A percentile compares a stretch with the other conserved stretches of the same genome.
phyloP scores from a whole-genome alignment of 1,140 invertebrate species.

The Lepidostoma basale region DNA sequence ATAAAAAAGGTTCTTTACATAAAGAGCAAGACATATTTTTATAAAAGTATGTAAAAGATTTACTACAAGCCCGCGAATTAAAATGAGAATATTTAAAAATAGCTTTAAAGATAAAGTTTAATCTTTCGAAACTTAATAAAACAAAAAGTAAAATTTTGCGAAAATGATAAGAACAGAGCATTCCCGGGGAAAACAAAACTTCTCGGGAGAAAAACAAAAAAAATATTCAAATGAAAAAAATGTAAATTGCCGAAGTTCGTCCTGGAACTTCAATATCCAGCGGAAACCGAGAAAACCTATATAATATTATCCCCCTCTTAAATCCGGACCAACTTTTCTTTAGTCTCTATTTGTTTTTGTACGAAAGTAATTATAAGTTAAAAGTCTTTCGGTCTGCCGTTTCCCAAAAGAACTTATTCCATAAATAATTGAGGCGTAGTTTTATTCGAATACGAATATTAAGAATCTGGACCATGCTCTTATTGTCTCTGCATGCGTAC shows the following conservation, averaged over 20 bases:
- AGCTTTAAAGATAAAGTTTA: neutral
- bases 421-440: constrained; percentile 39
- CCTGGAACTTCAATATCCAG: constrained; percentile 17
- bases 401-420: constrained; percentile 39
- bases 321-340: constrained; percentile 37
- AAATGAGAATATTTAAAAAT: neutral
- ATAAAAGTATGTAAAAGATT: too few species aligned
- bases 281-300: constrained; percentile 28
- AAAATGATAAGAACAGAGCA: constrained; percentile 3
- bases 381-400: constrained; percentile 32
- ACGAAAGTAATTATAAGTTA: constrained; percentile 45
- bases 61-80: too few species aligned
- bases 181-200: constrained; percentile 5
- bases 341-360: constrained; percentile 43
- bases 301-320: constrained; percentile 40
- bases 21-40: too few species aligned
- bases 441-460: too few species aligned
- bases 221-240: neutral
- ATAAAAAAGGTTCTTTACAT: too few species aligned
- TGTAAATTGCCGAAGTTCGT: constrained; percentile 18
- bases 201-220: constrained; percentile 1
- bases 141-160: neutral
- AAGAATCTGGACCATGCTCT: too few species aligned
- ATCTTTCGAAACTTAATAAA: neutral
- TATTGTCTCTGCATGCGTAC: too few species aligned